A percentile compares a stretch with the other conserved stretches of the same genome.
Evolutionary conservation across 2,797 vertebrate genomes (phyloP).

Genomic region (Eupleurogrammus muticus): DNA sequence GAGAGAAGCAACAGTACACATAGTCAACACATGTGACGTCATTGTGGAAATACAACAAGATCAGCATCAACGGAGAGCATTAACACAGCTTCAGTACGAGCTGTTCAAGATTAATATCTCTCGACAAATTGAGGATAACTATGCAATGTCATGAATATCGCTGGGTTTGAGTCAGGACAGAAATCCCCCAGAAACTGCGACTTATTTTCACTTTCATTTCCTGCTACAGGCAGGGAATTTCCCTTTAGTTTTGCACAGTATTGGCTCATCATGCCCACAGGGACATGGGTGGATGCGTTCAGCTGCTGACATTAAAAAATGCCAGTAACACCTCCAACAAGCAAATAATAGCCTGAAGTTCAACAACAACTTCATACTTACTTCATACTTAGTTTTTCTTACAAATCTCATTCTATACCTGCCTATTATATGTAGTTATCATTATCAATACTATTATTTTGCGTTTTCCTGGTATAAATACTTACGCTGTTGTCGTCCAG

Average conservation of each 20-base stretch:
- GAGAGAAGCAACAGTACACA: slow-evolving; percentile 91
- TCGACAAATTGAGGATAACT: slow-evolving; percentile 2
- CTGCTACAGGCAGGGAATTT: slow-evolving; percentile 52
- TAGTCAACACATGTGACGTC: slow-evolving; percentile 79
- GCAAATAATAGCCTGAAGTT: background rate
- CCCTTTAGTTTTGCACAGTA: slow-evolving; percentile 41
- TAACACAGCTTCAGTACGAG: background rate
- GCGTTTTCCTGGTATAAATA: slow-evolving; percentile 34
- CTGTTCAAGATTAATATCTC: slow-evolving; percentile 2
- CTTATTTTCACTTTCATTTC: slow-evolving; percentile 52
- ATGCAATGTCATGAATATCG: background rate
- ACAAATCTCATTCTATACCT: background rate
- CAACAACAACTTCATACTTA: background rate
- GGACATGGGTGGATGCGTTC: background rate
- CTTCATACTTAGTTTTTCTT: too few species aligned
- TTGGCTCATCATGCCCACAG: slow-evolving; percentile 30
- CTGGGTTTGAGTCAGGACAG: background rate
- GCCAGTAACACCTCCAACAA: slow-evolving; percentile 1
- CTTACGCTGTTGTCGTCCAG: slow-evolving; percentile 96
- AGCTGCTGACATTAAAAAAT: slow-evolving; percentile 13
- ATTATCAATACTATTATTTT: background rate
- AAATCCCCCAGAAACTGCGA: slow-evolving; percentile 21
- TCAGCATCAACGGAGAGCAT: slow-evolving; percentile 9
- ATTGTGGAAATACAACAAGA: slow-evolving; percentile 56
- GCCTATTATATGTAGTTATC: background rate